A percentile compares a stretch with the other conserved stretches of the same genome.
Evolutionary conservation across 2,888 invertebrate genomes (phyloP).

Genomic region (Cephus pulcher): DNA sequence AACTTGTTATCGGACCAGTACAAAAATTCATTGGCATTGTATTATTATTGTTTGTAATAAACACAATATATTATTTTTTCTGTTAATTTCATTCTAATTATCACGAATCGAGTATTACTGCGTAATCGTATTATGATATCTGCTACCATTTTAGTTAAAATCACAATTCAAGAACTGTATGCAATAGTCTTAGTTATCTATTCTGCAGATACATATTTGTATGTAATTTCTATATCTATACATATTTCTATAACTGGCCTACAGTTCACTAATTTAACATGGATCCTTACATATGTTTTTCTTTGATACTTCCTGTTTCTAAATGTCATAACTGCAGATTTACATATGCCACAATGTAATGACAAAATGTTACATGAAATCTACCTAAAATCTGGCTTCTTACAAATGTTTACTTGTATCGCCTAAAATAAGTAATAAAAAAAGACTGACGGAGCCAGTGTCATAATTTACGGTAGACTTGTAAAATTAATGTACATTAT

Average conservation of each 20-base stretch:
- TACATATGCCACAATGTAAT: not conserved
- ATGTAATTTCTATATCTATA: not conserved
- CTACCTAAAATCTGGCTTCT: not conserved
- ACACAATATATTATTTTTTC: not conserved
- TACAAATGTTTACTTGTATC: not conserved
- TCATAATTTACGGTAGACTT: not conserved
- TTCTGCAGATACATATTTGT: not conserved
- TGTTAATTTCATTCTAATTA: slow-evolving; percentile 17
- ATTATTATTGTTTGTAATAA: slow-evolving; percentile 9
- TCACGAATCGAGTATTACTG: not conserved
- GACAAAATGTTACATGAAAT: not conserved
- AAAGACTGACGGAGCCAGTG: not conserved
- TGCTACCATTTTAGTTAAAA: not conserved
- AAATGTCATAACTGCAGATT: not conserved
- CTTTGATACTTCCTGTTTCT: not conserved
- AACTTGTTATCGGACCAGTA: slow-evolving; percentile 24
- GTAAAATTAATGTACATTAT: slow-evolving; percentile 9
- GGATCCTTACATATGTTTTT: not conserved
- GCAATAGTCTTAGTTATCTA: not conserved
- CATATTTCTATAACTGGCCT: not conserved
- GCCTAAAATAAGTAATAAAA: not conserved
- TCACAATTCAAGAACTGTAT: not conserved
- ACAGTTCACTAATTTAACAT: not conserved
- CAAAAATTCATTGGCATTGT: slow-evolving; percentile 15
- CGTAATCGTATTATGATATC: not conserved